These are phyloP conservation scores for Linnaemya tessellans DNA, from an alignment of 2,888 invertebrate genomes.

Conservation along the genomic window DNA sequence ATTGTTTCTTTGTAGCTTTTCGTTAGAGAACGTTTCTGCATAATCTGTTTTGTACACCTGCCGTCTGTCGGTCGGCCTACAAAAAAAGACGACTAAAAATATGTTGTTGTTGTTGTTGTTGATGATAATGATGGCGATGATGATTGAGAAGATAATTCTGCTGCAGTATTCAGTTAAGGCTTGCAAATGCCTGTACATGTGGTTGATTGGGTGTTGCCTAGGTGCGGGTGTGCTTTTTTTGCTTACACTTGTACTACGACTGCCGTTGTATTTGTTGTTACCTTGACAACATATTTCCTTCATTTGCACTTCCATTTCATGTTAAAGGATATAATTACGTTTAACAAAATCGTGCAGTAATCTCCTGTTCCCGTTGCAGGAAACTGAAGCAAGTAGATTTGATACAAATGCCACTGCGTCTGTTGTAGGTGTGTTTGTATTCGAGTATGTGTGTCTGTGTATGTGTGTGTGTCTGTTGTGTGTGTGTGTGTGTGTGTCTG, in stretches of 20 bases:
- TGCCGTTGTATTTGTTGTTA: constrained; percentile 45
- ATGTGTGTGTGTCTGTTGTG: neutral
- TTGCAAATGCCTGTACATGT: neutral
- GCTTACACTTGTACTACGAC: constrained; percentile 6
- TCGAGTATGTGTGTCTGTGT: neutral
- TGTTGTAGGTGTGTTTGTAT: neutral
- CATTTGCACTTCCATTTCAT: constrained; percentile 70
- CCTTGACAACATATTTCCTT: constrained; percentile 68
- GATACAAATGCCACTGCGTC: constrained; percentile 22
- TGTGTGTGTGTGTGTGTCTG: neutral
- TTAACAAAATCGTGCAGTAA: constrained; percentile 71
- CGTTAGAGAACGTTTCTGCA: constrained; percentile 16
- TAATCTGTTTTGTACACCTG: constrained; percentile 37
- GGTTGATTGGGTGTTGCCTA: neutral
- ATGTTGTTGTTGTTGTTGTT: constrained; percentile 3
- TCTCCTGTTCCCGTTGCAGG: constrained; percentile 72
- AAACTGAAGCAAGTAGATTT: constrained; percentile 58
- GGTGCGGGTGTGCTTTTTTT: constrained; percentile 6
- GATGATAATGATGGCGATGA: constrained; percentile 7
- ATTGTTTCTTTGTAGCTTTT: constrained; percentile 39
- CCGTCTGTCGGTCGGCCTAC: constrained; percentile 21
- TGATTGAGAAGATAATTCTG: constrained; percentile 29
- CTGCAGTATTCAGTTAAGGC: constrained; percentile 25
- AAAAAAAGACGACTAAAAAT: constrained; percentile 11
- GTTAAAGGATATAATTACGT: constrained; percentile 71